Base-by-base conservation (phyloP, 2,797 vertebrate genomes). In the Pampus argenteus region DNA sequence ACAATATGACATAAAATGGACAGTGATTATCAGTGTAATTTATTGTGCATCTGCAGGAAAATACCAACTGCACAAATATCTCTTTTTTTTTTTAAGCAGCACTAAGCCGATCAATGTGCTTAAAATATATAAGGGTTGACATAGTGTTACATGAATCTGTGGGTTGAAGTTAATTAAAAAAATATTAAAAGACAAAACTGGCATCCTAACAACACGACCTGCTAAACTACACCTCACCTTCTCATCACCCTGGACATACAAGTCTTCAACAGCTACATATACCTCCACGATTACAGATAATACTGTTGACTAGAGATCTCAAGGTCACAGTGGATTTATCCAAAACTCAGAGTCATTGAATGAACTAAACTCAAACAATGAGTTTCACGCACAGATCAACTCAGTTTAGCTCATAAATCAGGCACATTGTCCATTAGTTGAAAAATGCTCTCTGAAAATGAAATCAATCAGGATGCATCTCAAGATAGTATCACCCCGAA, bases 71-170 rank as follows among this genome's bases (percentile, higher is more conserved):
- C 31, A 34, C 31, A 34, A 34, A 34, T 10, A 9, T 31, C 31
- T 9, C 31, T 31, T 31, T 34, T 34, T 34, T 34, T 31, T 31
- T 34, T 34, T 34, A 10, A 34, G 9, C 50, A 9, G 18, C 50
- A 62, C 1, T 13, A 18, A 28, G 13, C n/a, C 22, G 20, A 22
- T 14, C 2, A 20, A 13, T 31, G 17, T 29, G 49, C 34, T 45
- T 18, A 9, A 9, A 65, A 51, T 9, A 50, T 25, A n/a, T 25
- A 34, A 25, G 20, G 6, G 45, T 62, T 47, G n/a, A n/a, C n/a
- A n/a, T 18, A 40, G 29, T 31, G 29, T 31, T 31, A 31, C 44
- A 55, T 38, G 1, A 38, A 51, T 49, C 45, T 76, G 55, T 28
- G 56, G n/a, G 55, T 5, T 29, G 20, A 65, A 22, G 9, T 36